phyloP scores from a whole-genome alignment of 2,113 vertebrate genomes.

The Heterochromis multidens region DNA sequence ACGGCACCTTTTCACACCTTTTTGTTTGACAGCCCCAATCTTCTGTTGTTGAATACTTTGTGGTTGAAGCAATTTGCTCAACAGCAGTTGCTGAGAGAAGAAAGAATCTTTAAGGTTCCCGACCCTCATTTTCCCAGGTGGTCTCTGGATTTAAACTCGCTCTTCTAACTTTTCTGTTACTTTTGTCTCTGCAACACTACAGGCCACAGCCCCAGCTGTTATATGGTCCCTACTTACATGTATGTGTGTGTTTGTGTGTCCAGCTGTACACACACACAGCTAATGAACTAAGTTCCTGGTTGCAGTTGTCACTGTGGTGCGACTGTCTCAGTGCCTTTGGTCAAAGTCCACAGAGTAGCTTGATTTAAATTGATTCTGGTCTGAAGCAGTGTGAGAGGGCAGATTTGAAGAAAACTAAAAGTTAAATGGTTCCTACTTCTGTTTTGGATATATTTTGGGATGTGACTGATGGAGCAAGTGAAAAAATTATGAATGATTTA shows the following conservation, averaged over 20 bases:
- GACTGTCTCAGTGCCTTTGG: constrained; percentile 25
- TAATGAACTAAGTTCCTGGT: constrained; percentile 66
- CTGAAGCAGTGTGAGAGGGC: neutral
- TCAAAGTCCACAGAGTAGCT: constrained; percentile 11
- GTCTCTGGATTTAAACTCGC: neutral
- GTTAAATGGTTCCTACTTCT: neutral
- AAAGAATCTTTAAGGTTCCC: neutral
- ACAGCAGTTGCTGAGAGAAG: neutral
- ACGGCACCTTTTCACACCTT: neutral
- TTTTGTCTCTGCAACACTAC: neutral
- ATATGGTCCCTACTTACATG: constrained; percentile 30
- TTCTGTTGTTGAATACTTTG: neutral
- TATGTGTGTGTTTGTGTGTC: constrained; percentile 49
- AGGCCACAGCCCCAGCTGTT: constrained; percentile 27
- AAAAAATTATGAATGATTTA: neutral
- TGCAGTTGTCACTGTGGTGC: constrained; percentile 61
- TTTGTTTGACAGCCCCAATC: neutral
- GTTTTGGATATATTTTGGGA: neutral
- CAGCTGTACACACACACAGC: constrained; percentile 69
- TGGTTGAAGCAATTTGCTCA: neutral
- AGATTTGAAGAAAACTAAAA: neutral
- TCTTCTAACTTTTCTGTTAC: neutral
- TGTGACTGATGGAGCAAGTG: neutral
- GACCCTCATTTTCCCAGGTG: neutral
- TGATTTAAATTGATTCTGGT: neutral